Base-by-base conservation (phyloP, 2,888 invertebrate genomes). In the Fragum whitleyi region DNA sequence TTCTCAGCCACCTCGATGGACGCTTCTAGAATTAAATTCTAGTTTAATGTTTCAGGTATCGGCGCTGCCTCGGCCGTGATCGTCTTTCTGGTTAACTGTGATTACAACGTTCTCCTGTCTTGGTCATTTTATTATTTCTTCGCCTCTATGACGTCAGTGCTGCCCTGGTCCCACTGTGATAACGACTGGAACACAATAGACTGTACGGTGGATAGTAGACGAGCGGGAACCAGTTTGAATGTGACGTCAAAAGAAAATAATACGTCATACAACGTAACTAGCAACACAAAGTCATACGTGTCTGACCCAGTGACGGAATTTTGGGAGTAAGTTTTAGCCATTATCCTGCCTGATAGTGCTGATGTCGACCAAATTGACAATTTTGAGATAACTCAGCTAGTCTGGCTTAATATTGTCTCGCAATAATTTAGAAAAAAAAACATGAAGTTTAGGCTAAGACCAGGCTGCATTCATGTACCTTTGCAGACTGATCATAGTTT, bases 111-210 rank as follows among this genome's bases (percentile, higher is more conserved):
- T 73, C 97, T 97, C 89, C 96, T 97, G 88, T 96, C 96, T 39
- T 97, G 97, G 97, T 96, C 97, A 0, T 94, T 97, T 83, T 97
- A 97, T 94, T 97, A 96, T 94, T 95, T 97, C 85, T 95, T 96
- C 86, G 96, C 96, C 23, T 97, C 97, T 59, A 94, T 95, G 87
- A 93, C 93, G 21, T 95, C 96, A 19, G 96, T 70, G 88, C 95
- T 97, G 36, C 97, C 97, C 0, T 97, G 97, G 97, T 94, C 97
- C 77, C 96, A 96, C 90, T 97, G 97, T 91, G 96, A 96, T 93
- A 97, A 97, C 94, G 95, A 96, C 0, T 97, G 97, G 97, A 97
- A 97, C 94, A 96, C 96, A 0, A 95, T 95, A 0, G 95, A 87
- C 71, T 91, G 91, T 74, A 68, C 47, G 23, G 51, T 68, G 28